Percentiles rank a stretch among this genome's conserved stretches.
Conservation (phyloP, 1,140 invertebrate genomes). For the Lethocerus indicus region DNA sequence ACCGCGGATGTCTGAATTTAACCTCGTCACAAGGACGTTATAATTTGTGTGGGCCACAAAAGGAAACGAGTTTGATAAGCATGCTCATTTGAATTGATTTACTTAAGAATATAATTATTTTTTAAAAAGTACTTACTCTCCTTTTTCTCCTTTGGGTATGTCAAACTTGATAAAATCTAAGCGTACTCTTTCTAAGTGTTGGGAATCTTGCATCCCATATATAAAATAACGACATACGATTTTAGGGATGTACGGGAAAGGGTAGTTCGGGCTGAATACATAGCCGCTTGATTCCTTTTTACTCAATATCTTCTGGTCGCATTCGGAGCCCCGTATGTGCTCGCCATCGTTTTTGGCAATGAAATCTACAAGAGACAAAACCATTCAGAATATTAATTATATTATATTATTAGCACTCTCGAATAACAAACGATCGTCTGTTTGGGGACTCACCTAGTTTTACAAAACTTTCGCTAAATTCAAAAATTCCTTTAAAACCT, state of each 20-base stretch:
- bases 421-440: not conserved
- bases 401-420: not conserved
- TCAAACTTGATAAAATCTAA: constrained; percentile 77
- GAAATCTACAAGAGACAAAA: constrained; percentile 53
- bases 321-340: constrained; percentile 88
- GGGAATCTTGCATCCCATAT: constrained; percentile 89
- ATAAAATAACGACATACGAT: constrained; percentile 94
- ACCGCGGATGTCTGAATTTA: too few species aligned
- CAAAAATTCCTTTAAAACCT: constrained; percentile 89
- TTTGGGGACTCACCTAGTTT: constrained; percentile 71
- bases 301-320: constrained; percentile 92
- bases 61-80: too few species aligned
- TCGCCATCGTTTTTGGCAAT: constrained; percentile 79
- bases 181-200: constrained; percentile 82
- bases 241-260: constrained; percentile 83
- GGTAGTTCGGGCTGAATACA: constrained; percentile 91
- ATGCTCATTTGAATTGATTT: too few species aligned
- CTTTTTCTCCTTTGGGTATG: constrained; percentile 63
- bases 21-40: too few species aligned
- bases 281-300: constrained; percentile 77
- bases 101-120: too few species aligned
- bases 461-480: constrained; percentile 92
- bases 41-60: too few species aligned
- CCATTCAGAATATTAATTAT: not conserved
- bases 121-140: constrained; percentile 35